Percentiles rank a stretch among this genome's conserved stretches.
phyloP scores from a whole-genome alignment of 2,113 vertebrate species.

The Nymphicus hollandicus region DNA sequence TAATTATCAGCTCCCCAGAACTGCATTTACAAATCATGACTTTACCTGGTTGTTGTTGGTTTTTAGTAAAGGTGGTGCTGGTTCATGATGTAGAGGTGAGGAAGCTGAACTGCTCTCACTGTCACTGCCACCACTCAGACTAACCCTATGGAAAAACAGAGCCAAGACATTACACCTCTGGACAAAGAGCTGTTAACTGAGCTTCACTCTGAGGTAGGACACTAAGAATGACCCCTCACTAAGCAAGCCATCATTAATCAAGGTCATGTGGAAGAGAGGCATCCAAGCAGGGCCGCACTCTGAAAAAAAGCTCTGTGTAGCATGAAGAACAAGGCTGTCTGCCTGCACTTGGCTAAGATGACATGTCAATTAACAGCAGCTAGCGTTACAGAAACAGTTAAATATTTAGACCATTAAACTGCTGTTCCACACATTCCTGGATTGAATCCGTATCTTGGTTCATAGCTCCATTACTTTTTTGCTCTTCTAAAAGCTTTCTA shows the following conservation, averaged over 20 bases:
- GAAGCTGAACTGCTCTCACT: conserved; percentile 90
- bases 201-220: not conserved
- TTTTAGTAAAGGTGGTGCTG: conserved; percentile 84
- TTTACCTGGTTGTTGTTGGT: conserved; percentile 88
- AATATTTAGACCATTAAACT: not conserved
- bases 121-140: conserved; percentile 92
- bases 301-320: rapidly evolving
- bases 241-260: not conserved
- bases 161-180: not conserved
- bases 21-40: not conserved
- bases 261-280: not conserved
- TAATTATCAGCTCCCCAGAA: not conserved
- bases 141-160: conserved; percentile 78
- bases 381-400: not conserved
- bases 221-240: not conserved
- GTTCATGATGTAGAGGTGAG: conserved; percentile 79
- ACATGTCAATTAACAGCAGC: not conserved
- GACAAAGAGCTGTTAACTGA: not conserved
- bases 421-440: not conserved
- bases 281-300: not conserved
- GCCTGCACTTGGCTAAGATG: not conserved
- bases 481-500: not conserved
- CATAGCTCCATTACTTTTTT: not conserved
- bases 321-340: not conserved
- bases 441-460: rapidly evolving